Conservation (phyloP, 2,113 vertebrate genomes). For the Odocoileus hemionus region DNA sequence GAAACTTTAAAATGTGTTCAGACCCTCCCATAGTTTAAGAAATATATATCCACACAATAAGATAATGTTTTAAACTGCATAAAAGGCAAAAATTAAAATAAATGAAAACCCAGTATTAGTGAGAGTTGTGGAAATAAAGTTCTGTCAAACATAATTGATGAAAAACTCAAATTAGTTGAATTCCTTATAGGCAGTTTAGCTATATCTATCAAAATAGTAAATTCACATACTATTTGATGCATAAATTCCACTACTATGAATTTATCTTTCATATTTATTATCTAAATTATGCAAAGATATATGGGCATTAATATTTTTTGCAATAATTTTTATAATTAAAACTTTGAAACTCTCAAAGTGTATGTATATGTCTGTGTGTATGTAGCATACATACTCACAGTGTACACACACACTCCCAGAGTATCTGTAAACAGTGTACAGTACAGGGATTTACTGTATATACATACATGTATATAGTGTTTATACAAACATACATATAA, state of each 20-base stretch:
- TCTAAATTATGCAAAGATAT: not conserved
- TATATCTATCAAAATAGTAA: not conserved
- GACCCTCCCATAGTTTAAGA: not conserved
- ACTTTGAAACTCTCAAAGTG: not conserved
- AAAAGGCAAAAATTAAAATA: not conserved
- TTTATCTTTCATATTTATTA: not conserved
- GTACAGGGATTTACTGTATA: not conserved
- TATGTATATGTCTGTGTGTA: not conserved
- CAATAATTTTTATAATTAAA: not conserved
- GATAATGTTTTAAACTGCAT: not conserved
- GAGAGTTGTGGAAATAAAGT: not conserved
- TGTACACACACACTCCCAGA: not conserved
- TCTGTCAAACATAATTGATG: not conserved
- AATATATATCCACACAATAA: not conserved
- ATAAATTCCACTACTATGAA: not conserved
- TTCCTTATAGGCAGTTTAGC: not conserved
- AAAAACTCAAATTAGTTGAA: not conserved
- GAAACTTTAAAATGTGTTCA: not conserved
- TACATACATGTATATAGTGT: not conserved
- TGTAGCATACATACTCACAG: not conserved
- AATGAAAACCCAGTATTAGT: not conserved
- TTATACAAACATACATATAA: not conserved
- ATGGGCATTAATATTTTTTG: not conserved
- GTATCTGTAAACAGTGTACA: not conserved
- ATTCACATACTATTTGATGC: not conserved